These are phyloP conservation scores for Cloeon dipterum DNA, from an alignment of 2,888 invertebrate genomes.

Conservation along the genomic window DNA sequence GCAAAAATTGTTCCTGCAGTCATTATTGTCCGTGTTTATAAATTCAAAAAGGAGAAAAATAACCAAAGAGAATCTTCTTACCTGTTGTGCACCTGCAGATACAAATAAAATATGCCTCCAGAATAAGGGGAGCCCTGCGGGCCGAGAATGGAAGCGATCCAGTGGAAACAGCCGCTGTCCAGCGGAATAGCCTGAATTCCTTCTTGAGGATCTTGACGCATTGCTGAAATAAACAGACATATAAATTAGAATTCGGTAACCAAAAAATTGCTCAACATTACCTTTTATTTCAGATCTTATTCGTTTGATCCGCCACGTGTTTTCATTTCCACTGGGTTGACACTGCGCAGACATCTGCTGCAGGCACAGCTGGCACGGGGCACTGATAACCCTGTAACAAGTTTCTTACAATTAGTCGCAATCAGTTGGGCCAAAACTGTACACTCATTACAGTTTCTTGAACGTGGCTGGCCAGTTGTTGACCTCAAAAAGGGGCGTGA, in stretches of 20 bases:
- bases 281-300: constrained; percentile 47
- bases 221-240: constrained; percentile 11
- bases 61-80: no score
- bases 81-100: constrained; percentile 68
- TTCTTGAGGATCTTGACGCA: constrained; percentile 58
- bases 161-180: constrained; percentile 62
- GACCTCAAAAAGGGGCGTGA: constrained; percentile 43
- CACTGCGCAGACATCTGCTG: constrained; percentile 60
- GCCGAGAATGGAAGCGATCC: constrained; percentile 84
- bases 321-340: constrained; percentile 42
- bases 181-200: constrained; percentile 64
- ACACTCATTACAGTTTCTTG: constrained; percentile 6
- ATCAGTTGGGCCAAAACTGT: no score
- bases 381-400: constrained; percentile 43
- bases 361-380: constrained; percentile 69
- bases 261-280: constrained; percentile 10
- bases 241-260: background rate
- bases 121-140: constrained; percentile 86
- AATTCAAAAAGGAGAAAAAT: no score
- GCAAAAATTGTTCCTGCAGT: background rate
- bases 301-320: constrained; percentile 61
- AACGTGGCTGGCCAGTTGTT: constrained; percentile 38
- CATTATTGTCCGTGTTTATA: no score
- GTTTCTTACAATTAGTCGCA: background rate
- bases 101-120: constrained; percentile 77